Conservation (phyloP, 2,797 vertebrate species). For the Falco cherrug region DNA sequence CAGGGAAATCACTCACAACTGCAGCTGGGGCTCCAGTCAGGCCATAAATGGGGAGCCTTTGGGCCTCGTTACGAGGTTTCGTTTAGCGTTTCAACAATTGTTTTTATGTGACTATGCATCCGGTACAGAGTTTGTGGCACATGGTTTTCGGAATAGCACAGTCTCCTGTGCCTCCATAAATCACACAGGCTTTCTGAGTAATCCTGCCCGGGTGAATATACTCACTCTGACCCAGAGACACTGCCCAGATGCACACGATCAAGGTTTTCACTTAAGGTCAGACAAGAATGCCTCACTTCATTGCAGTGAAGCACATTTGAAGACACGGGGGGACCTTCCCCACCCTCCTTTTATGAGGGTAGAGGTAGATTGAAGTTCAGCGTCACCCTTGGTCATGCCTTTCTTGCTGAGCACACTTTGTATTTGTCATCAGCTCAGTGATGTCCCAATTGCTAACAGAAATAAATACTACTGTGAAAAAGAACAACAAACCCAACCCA, state of each 20-base stretch:
- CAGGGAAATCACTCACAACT: not conserved
- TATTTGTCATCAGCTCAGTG: not conserved
- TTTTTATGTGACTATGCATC: not conserved
- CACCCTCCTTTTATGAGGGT: not conserved
- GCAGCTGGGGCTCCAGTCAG: not conserved
- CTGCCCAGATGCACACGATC: rapidly evolving
- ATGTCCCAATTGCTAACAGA: not conserved
- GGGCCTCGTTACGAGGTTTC: not conserved
- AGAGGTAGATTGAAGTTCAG: not conserved
- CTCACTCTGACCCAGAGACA: not conserved
- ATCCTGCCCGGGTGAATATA: not conserved
- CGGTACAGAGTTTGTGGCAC: not conserved
- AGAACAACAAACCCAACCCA: not conserved
- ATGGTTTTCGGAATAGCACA: rapidly evolving
- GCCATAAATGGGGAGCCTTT: not conserved
- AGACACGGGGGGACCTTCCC: not conserved
- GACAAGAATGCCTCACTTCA: not conserved
- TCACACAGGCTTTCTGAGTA: not conserved
- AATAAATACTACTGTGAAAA: not conserved
- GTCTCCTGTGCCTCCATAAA: not conserved
- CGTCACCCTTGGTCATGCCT: not conserved
- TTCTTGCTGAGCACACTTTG: not conserved
- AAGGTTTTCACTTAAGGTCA: not conserved
- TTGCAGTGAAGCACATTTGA: not conserved
- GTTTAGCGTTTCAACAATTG: not conserved